These are phyloP conservation scores for Balaenoptera acutorostrata DNA, from an alignment of 2,113 vertebrate species.

Conservation along the genomic window DNA sequence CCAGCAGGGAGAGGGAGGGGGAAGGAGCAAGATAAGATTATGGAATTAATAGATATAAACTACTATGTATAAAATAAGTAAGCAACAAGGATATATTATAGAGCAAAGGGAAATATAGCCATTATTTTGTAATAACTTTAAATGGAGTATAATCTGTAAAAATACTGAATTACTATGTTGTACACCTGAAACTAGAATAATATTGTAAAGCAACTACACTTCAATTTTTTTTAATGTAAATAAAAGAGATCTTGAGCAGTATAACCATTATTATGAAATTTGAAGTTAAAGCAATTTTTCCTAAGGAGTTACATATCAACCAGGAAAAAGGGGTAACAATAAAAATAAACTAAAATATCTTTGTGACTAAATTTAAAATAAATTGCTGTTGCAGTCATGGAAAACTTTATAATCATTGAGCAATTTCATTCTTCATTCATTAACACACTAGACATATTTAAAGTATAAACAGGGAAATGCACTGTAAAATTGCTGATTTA, in stretches of 20 bases:
- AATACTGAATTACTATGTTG: background rate
- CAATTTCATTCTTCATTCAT: constrained; percentile 11
- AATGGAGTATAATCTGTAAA: background rate
- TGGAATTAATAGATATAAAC: background rate
- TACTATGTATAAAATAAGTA: background rate
- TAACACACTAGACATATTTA: background rate
- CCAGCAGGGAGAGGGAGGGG: background rate
- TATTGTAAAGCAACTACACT: background rate
- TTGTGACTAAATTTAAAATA: constrained; percentile 12
- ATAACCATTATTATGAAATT: background rate
- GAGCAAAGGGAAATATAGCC: background rate
- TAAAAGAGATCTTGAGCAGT: background rate
- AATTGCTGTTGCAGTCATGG: background rate
- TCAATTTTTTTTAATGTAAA: background rate
- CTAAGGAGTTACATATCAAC: background rate
- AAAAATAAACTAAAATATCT: background rate
- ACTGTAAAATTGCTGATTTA: background rate
- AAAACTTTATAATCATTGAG: background rate
- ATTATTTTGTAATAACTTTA: background rate
- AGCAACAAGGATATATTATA: background rate
- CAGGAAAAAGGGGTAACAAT: background rate
- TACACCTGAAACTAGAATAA: background rate
- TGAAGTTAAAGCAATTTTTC: background rate
- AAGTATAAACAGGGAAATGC: constrained; percentile 15
- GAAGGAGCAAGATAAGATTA: background rate